Percentiles rank a stretch among this genome's conserved stretches.
phyloP scores from a whole-genome alignment of 2,797 vertebrate species.

The Anabacerthia variegaticeps region DNA sequence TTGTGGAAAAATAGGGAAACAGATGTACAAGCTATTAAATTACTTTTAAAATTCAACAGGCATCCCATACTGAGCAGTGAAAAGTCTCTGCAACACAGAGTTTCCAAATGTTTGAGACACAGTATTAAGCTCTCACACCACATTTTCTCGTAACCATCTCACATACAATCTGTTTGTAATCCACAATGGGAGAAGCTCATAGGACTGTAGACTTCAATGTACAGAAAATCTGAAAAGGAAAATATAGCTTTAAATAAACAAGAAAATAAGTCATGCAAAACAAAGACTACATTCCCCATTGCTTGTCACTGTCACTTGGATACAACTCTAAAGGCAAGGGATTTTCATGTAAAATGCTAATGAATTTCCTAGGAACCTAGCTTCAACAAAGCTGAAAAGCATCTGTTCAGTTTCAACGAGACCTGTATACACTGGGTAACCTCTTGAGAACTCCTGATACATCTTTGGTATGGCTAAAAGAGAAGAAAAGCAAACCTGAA shows the following conservation, averaged over 20 bases:
- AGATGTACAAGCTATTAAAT: not conserved
- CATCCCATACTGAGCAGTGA: not conserved
- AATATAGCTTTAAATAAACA: not conserved
- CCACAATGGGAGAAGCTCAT: not conserved
- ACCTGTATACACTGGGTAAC: not conserved
- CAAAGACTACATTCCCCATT: not conserved
- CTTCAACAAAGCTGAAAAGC: slow-evolving; percentile 4
- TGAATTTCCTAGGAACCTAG: not conserved
- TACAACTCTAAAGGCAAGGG: not conserved
- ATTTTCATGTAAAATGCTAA: slow-evolving; percentile 31
- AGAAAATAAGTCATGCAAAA: not conserved
- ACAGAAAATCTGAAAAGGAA: not conserved
- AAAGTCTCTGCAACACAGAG: not conserved
- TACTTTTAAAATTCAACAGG: not conserved
- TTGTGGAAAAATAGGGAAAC: not conserved
- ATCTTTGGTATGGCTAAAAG: not conserved
- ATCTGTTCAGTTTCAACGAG: slow-evolving; percentile 11
- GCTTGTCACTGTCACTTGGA: not conserved
- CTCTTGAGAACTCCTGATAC: not conserved
- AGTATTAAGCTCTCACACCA: not conserved
- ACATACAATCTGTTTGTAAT: not conserved
- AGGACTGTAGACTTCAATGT: not conserved
- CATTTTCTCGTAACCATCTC: not conserved
- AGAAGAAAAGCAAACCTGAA: not conserved
- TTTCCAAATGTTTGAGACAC: not conserved